Evolutionary conservation across 2,888 invertebrate species (phyloP).

Genomic region (Dasysyrphus albostriatus): DNA sequence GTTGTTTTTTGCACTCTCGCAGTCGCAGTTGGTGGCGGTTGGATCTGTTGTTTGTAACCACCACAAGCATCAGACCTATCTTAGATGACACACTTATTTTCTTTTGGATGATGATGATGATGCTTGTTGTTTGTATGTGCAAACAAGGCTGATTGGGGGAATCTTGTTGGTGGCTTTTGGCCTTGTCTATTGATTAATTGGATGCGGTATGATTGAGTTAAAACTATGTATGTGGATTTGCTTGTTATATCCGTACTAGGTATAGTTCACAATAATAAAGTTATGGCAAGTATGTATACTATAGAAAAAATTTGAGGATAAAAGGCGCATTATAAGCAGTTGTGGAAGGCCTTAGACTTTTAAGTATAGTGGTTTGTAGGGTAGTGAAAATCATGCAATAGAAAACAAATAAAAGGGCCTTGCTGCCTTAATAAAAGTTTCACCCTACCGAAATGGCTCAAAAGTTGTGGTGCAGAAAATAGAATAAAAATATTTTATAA

Average conservation of each 20-base stretch:
- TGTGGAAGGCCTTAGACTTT: too few species aligned
- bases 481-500: too few species aligned
- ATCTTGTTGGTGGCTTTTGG: slow-evolving; percentile 61
- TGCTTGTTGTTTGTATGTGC: slow-evolving; percentile 17
- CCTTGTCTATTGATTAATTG: slow-evolving; percentile 71
- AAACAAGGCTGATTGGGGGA: slow-evolving; percentile 45
- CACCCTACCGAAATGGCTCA: too few species aligned
- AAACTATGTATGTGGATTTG: slow-evolving; percentile 31
- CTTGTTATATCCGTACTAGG: slow-evolving; percentile 48
- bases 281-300: background rate
- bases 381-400: too few species aligned
- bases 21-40: slow-evolving; percentile 22
- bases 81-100: slow-evolving; percentile 36
- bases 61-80: background rate
- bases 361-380: too few species aligned
- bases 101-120: slow-evolving; percentile 18
- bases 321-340: too few species aligned
- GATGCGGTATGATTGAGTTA: slow-evolving; percentile 56
- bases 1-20: slow-evolving; percentile 41
- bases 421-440: too few species aligned
- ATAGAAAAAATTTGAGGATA: background rate
- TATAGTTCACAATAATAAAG: slow-evolving; percentile 7
- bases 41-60: slow-evolving; percentile 29
- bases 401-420: too few species aligned
- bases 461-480: too few species aligned